Base-by-base conservation (phyloP, 2,888 invertebrate species). In the Rapana venosa region DNA sequence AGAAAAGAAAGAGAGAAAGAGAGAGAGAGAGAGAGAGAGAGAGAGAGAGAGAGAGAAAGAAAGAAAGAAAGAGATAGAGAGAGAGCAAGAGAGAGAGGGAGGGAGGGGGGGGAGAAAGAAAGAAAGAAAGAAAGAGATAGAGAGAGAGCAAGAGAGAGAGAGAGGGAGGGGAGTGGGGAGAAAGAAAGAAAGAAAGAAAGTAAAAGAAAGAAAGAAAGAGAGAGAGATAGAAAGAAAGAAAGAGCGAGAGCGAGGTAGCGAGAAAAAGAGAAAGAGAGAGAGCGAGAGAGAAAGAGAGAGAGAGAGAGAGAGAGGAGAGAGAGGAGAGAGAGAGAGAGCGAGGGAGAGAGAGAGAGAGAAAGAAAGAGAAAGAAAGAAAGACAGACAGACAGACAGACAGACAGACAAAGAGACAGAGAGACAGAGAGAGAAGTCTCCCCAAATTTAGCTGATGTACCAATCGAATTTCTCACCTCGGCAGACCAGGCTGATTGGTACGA, bases 271-370 rank as follows among this genome's bases (percentile, higher is more conserved):
- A 70, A 35, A 35, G 22, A 35, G 35, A 66, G 74, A 35, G 87
- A 83, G 15, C 22, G 30, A 32, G 20, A 83, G n/a, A 81, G 32
- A 66, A 26, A 61, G 22, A 58, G 15, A 36, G 20, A 66, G 35
- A 58, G 47, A 70, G 36, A 32, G 47, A 47, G 36, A n/a, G 30
- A 22, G 8, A 35, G 47, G 66, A 70, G 84, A 32, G 56, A 26
- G 30, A 84, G 61, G 61, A 81, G 32, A 83, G 66, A 83, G 61
- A 36, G 61, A 83, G 88, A 61, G 66, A 81, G 58, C 61, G 84
- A 88, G 83, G 56, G 61, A 61, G 83, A 66, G 56, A 56, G 83
- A 61, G 83, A 84, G 30, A n/a, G 61, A 32, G 66, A 83, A 35
- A 17, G 61, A 83, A 66, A 84, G 56, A 58, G 32, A 56, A 79